Conservation (phyloP, 2,888 invertebrate species). For the Nebria salina region DNA sequence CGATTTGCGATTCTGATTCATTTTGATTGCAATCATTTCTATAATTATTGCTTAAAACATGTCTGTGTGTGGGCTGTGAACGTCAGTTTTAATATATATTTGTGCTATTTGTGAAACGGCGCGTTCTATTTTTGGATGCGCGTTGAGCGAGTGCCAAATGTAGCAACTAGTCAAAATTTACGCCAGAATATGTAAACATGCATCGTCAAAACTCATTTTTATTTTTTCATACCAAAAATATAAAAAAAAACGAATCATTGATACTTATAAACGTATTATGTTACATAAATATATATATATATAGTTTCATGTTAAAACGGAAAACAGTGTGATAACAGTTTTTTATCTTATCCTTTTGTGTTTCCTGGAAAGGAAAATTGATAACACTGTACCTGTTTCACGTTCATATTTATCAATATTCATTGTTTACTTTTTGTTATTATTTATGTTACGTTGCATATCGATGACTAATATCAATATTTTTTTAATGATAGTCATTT, state of each 20-base stretch:
- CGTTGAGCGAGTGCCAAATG: conserved; percentile 14
- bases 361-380: conserved; percentile 1
- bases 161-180: conserved; percentile 14
- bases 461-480: neutral
- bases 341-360: neutral
- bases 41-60: neutral
- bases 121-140: conserved; percentile 13
- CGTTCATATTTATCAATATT: neutral
- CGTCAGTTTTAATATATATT: conserved; percentile 10
- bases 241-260: too few relatives aligned
- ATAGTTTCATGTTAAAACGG: neutral
- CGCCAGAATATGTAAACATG: neutral
- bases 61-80: conserved; percentile 23
- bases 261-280: too few relatives aligned
- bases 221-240: too few relatives aligned
- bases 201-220: neutral
- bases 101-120: conserved; percentile 10
- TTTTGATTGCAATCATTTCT: conserved; percentile 15
- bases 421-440: neutral
- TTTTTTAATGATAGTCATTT: neutral
- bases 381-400: conserved; percentile 5
- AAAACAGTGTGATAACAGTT: neutral
- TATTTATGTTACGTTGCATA: neutral
- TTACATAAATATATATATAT: too few relatives aligned
- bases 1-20: neutral